Base-by-base conservation (phyloP, 92 coral and sea anemone genomes). In the Bergia puertoricense region DNA sequence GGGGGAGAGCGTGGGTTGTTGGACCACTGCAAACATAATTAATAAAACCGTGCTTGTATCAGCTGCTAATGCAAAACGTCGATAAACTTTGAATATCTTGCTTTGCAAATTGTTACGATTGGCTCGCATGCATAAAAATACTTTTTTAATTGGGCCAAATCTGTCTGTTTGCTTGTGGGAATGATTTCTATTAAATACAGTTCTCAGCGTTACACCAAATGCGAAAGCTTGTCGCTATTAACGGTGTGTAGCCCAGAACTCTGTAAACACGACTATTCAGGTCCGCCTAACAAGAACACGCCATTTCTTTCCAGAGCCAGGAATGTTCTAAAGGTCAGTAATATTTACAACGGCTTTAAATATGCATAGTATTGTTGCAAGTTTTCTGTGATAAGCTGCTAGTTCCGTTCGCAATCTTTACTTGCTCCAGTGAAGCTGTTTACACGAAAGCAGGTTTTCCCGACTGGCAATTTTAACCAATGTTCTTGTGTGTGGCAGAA, bases 261-360 rank as follows among this genome's bases (percentile, higher is more conserved):
- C 80, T 18, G 51, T 51, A 39, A 76, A 62, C 6, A 18, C 30
- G 8, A 16, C 8, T 3, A 22, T 62, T 22, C 69, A 62, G 8
- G 69, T 18, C 22, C 0, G n/a, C 23, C 5, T 18, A 62, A 22
- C 30, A 16, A 54, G 69, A 62, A 62, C 69, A 22, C 69, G 30
- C 69, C 69, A 62, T 62, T 62, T 20, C n/a, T 62, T 62, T 76
- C 80, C 2, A 22, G 46, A 76, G 80, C 36, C 40, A 6, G 46
- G 30, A 20, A 76, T 76, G 80, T 76, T 76, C 1, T 76, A 38
- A 76, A 76, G 80, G 80, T 76, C 36, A 76, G 80, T 76, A 18
- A 42, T 43, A 5, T 42, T 76, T 76, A 36, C 46, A 41, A 76
- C 30, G 18, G 37, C 46, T 76, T 76, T 18, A 76, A 42, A 39